Evolutionary conservation across 2,113 vertebrate genomes (phyloP).

Genomic region (Pseudorectes ferrugineus): DNA sequence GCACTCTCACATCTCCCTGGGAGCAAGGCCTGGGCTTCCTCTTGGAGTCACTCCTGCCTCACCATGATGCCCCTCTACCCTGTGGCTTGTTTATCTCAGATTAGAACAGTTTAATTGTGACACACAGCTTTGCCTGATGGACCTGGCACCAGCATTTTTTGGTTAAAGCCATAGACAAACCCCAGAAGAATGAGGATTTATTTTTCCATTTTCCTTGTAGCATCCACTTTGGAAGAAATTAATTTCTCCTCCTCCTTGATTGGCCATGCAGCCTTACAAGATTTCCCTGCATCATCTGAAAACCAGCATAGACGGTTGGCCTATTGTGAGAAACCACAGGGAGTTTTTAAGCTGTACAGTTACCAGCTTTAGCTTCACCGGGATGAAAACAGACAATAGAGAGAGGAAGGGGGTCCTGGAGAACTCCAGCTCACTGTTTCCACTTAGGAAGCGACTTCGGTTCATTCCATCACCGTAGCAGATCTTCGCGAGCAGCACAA

Average conservation of each 20-base stretch:
- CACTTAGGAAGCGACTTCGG: not conserved
- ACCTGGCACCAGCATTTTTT: not conserved
- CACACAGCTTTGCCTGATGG: not conserved
- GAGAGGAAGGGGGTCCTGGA: not conserved
- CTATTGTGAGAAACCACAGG: constrained; percentile 38
- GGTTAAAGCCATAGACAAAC: not conserved
- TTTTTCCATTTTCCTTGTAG: constrained; percentile 22
- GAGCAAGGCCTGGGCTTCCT: not conserved
- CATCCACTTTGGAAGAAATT: constrained; percentile 33
- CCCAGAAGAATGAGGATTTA: not conserved
- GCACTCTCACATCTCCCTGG: not conserved
- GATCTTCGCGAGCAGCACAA: not conserved
- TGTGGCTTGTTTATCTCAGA: constrained; percentile 9
- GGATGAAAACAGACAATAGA: constrained; percentile 14
- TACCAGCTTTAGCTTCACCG: constrained; percentile 12
- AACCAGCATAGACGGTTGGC: not conserved
- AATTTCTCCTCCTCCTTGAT: constrained; percentile 20
- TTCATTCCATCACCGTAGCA: not conserved
- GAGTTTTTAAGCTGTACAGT: not conserved
- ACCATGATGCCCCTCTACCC: not conserved
- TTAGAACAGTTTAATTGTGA: constrained; percentile 16
- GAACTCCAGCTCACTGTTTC: constrained; percentile 11
- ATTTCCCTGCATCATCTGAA: not conserved
- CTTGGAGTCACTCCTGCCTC: not conserved
- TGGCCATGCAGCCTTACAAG: constrained; percentile 14